Evolutionary conservation across 2,113 vertebrate species (phyloP).

Genomic region (Chloebia gouldiae): DNA sequence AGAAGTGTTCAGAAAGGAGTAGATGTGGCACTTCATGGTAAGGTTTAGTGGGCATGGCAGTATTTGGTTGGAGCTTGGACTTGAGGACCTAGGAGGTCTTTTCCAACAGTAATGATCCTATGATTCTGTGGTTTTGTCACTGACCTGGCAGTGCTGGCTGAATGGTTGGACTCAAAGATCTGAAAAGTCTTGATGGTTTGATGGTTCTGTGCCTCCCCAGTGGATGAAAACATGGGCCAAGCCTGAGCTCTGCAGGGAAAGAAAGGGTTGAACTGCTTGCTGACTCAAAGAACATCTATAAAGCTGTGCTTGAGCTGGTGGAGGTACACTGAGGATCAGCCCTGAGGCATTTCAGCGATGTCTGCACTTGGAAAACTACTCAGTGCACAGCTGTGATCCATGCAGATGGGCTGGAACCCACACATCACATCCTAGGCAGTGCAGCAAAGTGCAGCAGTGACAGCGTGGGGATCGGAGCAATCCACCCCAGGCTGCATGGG

Average conservation of each 20-base stretch:
- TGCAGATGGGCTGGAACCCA: background rate
- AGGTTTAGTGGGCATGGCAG: background rate
- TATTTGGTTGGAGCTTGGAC: rapidly evolving
- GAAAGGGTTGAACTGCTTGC: background rate
- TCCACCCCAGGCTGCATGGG: background rate
- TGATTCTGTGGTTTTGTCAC: background rate
- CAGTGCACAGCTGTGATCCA: background rate
- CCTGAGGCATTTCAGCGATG: background rate
- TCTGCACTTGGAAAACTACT: background rate
- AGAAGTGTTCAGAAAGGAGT: background rate
- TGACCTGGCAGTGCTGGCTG: background rate
- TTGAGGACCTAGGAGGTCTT: background rate
- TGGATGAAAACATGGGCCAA: background rate
- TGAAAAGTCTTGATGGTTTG: rapidly evolving
- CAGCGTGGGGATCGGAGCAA: background rate
- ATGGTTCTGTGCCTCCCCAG: background rate
- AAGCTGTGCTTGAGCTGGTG: background rate
- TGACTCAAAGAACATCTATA: background rate
- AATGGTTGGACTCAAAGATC: background rate
- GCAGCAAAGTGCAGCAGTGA: background rate
- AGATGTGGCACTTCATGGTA: too few species aligned
- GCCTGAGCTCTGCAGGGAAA: background rate
- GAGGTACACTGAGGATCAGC: background rate
- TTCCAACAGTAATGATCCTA: background rate
- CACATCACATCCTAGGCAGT: background rate